phyloP scores from a whole-genome alignment of 2,797 vertebrate species.

The Rhinoraja longicauda region DNA sequence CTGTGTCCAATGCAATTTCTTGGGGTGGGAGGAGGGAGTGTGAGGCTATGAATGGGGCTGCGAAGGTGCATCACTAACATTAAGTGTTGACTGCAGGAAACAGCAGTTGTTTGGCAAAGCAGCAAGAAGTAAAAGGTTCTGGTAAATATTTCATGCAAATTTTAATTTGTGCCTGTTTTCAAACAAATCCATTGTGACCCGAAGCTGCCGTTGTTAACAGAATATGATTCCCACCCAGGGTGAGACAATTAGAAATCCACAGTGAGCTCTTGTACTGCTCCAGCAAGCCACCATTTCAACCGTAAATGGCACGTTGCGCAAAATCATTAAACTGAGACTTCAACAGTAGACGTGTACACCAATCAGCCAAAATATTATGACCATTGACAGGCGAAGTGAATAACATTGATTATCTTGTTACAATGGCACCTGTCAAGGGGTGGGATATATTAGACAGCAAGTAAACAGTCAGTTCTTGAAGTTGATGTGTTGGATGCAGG shows the following conservation, averaged over 20 bases:
- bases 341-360: too few species aligned
- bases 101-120: constrained; percentile 24
- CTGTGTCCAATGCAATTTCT: neutral
- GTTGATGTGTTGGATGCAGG: too few species aligned
- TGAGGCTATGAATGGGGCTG: neutral
- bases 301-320: neutral
- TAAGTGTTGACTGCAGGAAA: neutral
- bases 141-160: constrained; percentile 7
- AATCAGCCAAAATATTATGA: too few species aligned
- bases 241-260: constrained; percentile 22
- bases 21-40: neutral
- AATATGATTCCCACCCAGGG: constrained; percentile 22
- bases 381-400: too few species aligned
- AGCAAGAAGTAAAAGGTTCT: constrained; percentile 20
- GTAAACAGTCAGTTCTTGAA: too few species aligned
- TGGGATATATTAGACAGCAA: too few species aligned
- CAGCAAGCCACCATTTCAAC: neutral
- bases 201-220: neutral
- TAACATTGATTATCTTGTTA: too few species aligned
- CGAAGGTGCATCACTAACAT: neutral
- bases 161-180: constrained; percentile 30
- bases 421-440: too few species aligned
- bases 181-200: neutral
- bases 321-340: constrained; percentile 18
- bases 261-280: constrained; percentile 19